A percentile compares a stretch with the other conserved stretches of the same genome.
phyloP scores from a whole-genome alignment of 2,888 invertebrate genomes.

The Cremastobaeus sp. region DNA sequence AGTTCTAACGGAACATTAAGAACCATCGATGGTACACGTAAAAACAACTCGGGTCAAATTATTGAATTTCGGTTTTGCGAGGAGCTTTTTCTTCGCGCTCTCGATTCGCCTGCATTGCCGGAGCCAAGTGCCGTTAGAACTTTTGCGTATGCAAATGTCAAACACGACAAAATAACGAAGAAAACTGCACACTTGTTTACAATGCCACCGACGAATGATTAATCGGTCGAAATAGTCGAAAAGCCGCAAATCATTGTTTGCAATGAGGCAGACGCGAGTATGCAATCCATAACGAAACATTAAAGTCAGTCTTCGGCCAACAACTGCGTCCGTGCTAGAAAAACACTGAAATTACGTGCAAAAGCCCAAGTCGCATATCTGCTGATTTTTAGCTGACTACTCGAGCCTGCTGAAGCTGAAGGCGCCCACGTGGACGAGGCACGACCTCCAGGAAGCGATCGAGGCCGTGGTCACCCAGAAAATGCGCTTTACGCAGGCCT shows the following conservation, averaged over 20 bases:
- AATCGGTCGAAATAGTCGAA: constrained; percentile 34
- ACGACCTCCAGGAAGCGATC: constrained; percentile 86
- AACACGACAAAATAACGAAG: neutral
- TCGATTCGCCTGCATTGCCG: neutral
- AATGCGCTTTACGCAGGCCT: constrained; percentile 88
- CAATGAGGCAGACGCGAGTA: constrained; percentile 17
- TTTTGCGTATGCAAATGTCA: constrained; percentile 9
- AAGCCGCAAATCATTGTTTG: constrained; percentile 33
- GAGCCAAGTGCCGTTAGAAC: constrained; percentile 27
- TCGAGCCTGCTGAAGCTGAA: constrained; percentile 85
- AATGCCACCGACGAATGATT: constrained; percentile 11
- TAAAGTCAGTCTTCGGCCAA: constrained; percentile 19
- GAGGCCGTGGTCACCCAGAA: constrained; percentile 86
- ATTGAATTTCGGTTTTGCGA: constrained; percentile 8
- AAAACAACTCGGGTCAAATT: constrained; percentile 16
- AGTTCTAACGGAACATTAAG: constrained; percentile 31
- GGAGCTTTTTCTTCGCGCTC: neutral
- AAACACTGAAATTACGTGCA: constrained; percentile 47
- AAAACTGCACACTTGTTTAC: constrained; percentile 11
- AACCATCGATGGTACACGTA: constrained; percentile 16
- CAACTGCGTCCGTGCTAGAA: constrained; percentile 29
- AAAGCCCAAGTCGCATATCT: constrained; percentile 65
- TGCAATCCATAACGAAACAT: constrained; percentile 36
- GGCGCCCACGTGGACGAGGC: constrained; percentile 87
- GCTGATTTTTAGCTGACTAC: constrained; percentile 80